Conservation (phyloP, 2,888 invertebrate genomes). For the Microchrysa polita region DNA sequence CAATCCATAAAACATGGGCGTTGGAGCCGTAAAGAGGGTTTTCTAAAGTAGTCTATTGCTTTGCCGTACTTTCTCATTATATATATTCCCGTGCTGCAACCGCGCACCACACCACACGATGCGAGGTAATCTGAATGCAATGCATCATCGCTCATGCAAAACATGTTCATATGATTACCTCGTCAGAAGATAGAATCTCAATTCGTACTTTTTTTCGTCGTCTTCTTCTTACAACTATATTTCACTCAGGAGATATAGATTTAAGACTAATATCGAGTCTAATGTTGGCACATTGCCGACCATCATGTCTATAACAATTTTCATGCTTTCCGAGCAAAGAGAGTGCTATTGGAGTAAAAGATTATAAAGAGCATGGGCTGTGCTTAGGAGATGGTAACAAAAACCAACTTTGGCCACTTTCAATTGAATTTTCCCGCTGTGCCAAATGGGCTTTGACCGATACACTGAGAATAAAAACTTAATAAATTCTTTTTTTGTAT, state of each 20-base stretch:
- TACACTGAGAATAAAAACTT: background rate
- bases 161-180: conserved; percentile 2
- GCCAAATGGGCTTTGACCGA: conserved; percentile 6
- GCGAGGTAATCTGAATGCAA: background rate
- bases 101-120: no score
- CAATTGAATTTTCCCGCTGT: background rate
- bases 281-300: background rate
- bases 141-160: conserved; percentile 11
- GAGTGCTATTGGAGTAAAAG: background rate
- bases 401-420: background rate
- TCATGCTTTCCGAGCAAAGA: conserved; percentile 3
- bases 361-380: no score
- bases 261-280: background rate
- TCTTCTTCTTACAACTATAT: background rate
- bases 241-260: background rate
- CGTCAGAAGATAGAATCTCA: background rate
- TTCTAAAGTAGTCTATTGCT: conserved; percentile 7
- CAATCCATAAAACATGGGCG: no score
- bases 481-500: background rate
- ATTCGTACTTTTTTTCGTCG: no score
- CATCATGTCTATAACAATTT: background rate
- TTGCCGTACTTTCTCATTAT: background rate
- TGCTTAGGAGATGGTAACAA: no score
- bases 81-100: background rate
- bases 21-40: background rate